Conservation (phyloP, 2,888 invertebrate genomes). For the Sinopyrophorus schimmeli region DNA sequence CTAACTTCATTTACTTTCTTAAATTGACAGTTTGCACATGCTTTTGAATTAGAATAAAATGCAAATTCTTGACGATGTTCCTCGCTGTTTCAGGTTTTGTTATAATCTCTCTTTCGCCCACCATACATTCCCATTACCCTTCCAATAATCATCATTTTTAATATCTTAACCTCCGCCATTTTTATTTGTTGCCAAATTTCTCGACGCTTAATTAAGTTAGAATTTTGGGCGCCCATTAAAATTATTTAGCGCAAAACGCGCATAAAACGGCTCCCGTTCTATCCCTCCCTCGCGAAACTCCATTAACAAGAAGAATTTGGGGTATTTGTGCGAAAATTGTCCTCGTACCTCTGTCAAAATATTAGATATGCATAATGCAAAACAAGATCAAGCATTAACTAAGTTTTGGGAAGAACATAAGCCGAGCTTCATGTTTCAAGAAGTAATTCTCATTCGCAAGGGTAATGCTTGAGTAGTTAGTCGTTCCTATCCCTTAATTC, state of each 20-base stretch:
- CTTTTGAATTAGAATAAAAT: slow-evolving; percentile 30
- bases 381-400: slow-evolving; percentile 48
- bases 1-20: slow-evolving; percentile 31
- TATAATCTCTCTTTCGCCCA: slow-evolving; percentile 23
- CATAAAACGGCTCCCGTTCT: no score
- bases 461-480: slow-evolving; percentile 38
- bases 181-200: slow-evolving; percentile 14
- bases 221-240: no score
- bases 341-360: slow-evolving; percentile 48
- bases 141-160: slow-evolving; percentile 23
- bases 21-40: slow-evolving; percentile 32
- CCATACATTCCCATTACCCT: slow-evolving; percentile 8
- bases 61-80: slow-evolving; percentile 26
- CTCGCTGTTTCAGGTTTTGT: slow-evolving; percentile 22
- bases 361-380: slow-evolving; percentile 51
- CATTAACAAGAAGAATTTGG: slow-evolving; percentile 1
- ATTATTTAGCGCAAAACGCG: no score
- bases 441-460: slow-evolving; percentile 42
- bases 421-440: slow-evolving; percentile 42
- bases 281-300: no score
- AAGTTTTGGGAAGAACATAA: slow-evolving; percentile 31
- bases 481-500: slow-evolving; percentile 44
- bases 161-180: slow-evolving; percentile 12
- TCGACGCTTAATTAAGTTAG: no score
- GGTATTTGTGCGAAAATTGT: slow-evolving; percentile 14